These are phyloP conservation scores for Plectus sambesii DNA, from an alignment of 1,140 invertebrate species.

Conservation along the genomic window DNA sequence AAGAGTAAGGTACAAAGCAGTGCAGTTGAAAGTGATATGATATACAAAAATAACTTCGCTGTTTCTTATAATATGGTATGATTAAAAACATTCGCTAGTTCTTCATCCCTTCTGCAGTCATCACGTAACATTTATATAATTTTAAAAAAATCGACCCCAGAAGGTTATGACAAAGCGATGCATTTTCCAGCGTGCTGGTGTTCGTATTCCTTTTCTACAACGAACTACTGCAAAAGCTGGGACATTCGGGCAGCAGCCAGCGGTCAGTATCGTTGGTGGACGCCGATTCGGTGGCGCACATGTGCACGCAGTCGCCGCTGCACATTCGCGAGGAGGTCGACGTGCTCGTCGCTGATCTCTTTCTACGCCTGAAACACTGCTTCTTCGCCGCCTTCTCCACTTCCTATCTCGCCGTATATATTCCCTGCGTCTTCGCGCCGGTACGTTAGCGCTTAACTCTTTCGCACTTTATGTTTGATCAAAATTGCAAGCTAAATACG, in stretches of 20 bases:
- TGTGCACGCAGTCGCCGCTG: slow-evolving; percentile 22
- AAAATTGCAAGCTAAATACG: slow-evolving; percentile 5
- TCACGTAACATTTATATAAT: no score
- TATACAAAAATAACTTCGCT: no score
- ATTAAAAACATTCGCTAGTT: no score
- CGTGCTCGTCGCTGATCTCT: slow-evolving; percentile 69
- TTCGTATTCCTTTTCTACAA: slow-evolving; percentile 71
- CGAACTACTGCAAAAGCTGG: slow-evolving; percentile 39
- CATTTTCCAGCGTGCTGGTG: slow-evolving; percentile 59
- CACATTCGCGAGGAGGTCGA: slow-evolving; percentile 71
- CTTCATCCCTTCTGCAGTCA: no score
- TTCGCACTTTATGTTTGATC: slow-evolving; percentile 9
- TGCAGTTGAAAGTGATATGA: no score
- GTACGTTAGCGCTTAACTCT: slow-evolving; percentile 53
- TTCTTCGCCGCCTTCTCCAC: slow-evolving; percentile 76
- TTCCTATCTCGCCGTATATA: slow-evolving; percentile 77
- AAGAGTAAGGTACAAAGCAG: no score
- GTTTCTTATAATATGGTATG: no score
- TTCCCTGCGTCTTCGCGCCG: slow-evolving; percentile 76
- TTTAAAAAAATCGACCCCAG: no score
- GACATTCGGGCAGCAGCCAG: slow-evolving; percentile 17
- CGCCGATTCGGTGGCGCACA: slow-evolving; percentile 24
- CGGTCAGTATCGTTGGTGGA: slow-evolving; percentile 13
- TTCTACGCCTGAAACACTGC: slow-evolving; percentile 71
- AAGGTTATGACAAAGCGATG: slow-evolving; percentile 5